Evolutionary conservation across 2,888 invertebrate species (phyloP).

Genomic region (Athrips mouffetella): DNA sequence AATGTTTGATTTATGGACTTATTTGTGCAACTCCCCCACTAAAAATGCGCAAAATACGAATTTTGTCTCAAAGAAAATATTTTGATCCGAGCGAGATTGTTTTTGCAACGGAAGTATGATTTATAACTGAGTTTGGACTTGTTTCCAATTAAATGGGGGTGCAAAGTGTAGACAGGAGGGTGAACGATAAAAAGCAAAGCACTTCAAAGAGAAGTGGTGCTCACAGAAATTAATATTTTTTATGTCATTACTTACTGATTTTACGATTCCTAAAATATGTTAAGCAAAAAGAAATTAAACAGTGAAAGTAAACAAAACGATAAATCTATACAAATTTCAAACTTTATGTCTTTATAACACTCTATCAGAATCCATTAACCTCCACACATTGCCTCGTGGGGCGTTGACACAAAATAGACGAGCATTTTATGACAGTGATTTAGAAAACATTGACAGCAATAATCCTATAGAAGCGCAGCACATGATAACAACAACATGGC

Average conservation of each 20-base stretch:
- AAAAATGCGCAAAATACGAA: conserved; percentile 29
- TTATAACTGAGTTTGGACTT: conserved; percentile 12
- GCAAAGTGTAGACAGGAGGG: background rate
- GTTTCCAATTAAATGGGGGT: conserved; percentile 12
- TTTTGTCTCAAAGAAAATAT: conserved; percentile 14
- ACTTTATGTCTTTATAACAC: no score
- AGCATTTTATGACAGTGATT: background rate
- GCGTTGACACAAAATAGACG: no score
- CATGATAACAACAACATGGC: conserved; percentile 25
- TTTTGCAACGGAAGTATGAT: conserved; percentile 13
- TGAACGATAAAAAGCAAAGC: background rate
- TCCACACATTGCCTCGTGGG: no score
- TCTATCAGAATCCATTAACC: no score
- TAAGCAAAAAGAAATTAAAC: no score
- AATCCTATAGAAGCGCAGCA: conserved; percentile 20
- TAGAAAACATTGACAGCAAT: conserved; percentile 18
- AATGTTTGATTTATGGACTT: conserved; percentile 59
- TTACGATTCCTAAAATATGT: no score
- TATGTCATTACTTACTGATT: background rate
- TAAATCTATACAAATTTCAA: no score
- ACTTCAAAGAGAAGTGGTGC: conserved; percentile 2
- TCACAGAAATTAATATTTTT: background rate
- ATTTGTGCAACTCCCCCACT: conserved; percentile 33
- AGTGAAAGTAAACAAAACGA: no score
- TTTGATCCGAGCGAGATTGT: conserved; percentile 17